Evolutionary conservation across 1,140 invertebrate genomes (phyloP).

Genomic region (Hestina assimilis): DNA sequence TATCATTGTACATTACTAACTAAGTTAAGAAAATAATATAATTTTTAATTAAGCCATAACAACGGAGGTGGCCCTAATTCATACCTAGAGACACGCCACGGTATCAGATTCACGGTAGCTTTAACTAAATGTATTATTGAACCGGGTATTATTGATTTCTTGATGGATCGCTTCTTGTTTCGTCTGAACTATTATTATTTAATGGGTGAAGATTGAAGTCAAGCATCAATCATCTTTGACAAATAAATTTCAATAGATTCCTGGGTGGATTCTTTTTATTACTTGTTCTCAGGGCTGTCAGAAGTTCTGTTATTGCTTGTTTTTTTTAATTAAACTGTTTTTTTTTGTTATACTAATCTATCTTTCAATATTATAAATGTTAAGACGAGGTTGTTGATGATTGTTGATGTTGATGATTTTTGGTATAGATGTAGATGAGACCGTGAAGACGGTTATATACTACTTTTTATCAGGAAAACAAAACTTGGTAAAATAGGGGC

Average conservation of each 20-base stretch:
- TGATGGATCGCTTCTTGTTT: slow-evolving; percentile 57
- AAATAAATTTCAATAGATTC: slow-evolving; percentile 34
- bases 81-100: not conserved
- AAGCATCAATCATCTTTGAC: slow-evolving; percentile 66
- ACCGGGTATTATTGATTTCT: slow-evolving; percentile 62
- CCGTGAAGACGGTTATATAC: too few species aligned
- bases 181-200: slow-evolving; percentile 71
- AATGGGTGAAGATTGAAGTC: slow-evolving; percentile 62
- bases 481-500: too few species aligned
- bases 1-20: too few species aligned
- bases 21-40: too few species aligned
- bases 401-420: too few species aligned
- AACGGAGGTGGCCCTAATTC: not conserved
- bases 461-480: too few species aligned
- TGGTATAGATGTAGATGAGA: too few species aligned
- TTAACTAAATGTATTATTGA: slow-evolving; percentile 65
- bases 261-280: not conserved
- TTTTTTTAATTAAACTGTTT: too few species aligned
- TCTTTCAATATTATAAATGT: too few species aligned
- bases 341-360: too few species aligned
- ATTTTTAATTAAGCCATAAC: not conserved
- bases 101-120: slow-evolving; percentile 52
- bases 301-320: not conserved
- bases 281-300: not conserved
- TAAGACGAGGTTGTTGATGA: too few species aligned